Evolutionary conservation across 2,888 invertebrate genomes (phyloP).

Genomic region (Lepidochitona cinerea): DNA sequence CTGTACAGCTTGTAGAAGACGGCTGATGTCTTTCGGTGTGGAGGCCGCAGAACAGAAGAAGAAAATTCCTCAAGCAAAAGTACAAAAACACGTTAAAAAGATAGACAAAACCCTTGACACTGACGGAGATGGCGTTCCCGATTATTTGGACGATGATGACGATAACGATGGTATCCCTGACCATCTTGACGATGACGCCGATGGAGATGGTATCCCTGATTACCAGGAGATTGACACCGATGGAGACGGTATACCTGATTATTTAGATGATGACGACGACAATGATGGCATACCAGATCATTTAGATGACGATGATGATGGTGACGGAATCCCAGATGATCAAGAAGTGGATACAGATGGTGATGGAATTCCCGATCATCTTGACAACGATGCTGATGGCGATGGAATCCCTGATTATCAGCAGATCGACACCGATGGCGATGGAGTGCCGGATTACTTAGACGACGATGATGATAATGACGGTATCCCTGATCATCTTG

Average conservation of each 20-base stretch:
- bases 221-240: constrained; percentile 28
- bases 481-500: constrained; percentile 44
- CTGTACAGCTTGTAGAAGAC: constrained; percentile 51
- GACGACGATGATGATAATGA: constrained; percentile 53
- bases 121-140: constrained; percentile 54
- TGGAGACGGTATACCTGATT: constrained; percentile 45
- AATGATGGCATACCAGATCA: constrained; percentile 47
- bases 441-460: constrained; percentile 60
- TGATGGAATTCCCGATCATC: constrained; percentile 50
- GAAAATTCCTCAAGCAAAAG: constrained; percentile 11
- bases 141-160: constrained; percentile 40
- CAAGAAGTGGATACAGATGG: constrained; percentile 40
- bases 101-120: constrained; percentile 25
- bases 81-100: constrained; percentile 12
- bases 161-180: constrained; percentile 58
- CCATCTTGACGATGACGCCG: constrained; percentile 39
- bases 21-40: constrained; percentile 40
- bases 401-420: constrained; percentile 43
- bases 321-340: constrained; percentile 51
- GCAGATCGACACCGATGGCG: constrained; percentile 46
- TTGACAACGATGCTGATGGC: constrained; percentile 25
- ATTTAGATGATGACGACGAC: constrained; percentile 50
- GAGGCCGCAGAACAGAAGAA: not conserved
- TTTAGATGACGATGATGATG: constrained; percentile 37
- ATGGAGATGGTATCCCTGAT: constrained; percentile 61